Evolutionary conservation across 2,113 vertebrate species (phyloP).

Genomic region (Anser brachyrhynchus): DNA sequence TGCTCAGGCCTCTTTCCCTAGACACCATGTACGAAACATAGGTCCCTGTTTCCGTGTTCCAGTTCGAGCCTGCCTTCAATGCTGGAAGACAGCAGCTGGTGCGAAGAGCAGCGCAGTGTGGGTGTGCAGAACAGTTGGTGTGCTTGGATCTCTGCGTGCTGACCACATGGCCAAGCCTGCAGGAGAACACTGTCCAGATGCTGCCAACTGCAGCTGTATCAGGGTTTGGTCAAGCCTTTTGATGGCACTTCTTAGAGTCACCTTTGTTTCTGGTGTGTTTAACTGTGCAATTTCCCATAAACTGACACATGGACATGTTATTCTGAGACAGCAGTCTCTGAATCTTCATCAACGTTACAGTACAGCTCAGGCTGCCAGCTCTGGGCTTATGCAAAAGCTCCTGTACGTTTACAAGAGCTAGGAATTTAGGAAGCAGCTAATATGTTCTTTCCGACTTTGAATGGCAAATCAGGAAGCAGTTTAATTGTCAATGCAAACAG

Average conservation of each 20-base stretch:
- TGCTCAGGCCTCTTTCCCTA: not conserved
- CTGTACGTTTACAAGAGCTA: not conserved
- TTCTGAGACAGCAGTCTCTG: not conserved
- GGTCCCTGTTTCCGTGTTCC: not conserved
- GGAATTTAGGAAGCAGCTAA: not conserved
- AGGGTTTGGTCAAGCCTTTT: not conserved
- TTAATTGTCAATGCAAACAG: not conserved
- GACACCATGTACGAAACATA: not conserved
- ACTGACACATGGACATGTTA: not conserved
- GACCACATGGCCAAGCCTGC: not conserved
- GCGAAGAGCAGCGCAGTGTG: not conserved
- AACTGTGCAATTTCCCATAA: not conserved
- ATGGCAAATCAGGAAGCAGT: not conserved
- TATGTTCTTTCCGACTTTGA: not conserved
- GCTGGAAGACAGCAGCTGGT: not conserved
- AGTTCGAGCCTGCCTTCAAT: not conserved
- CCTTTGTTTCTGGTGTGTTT: not conserved
- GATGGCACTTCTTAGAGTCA: not conserved
- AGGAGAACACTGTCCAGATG: fast-evolving
- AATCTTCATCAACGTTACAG: not conserved
- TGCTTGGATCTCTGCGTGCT: fast-evolving
- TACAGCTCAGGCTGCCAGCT: not conserved
- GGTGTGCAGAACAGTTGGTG: not conserved
- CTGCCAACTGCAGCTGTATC: fast-evolving
- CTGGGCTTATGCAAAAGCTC: not conserved